A percentile compares a stretch with the other conserved stretches of the same genome.
Evolutionary conservation across 2,113 vertebrate genomes (phyloP).

Genomic region (Pagrus major): DNA sequence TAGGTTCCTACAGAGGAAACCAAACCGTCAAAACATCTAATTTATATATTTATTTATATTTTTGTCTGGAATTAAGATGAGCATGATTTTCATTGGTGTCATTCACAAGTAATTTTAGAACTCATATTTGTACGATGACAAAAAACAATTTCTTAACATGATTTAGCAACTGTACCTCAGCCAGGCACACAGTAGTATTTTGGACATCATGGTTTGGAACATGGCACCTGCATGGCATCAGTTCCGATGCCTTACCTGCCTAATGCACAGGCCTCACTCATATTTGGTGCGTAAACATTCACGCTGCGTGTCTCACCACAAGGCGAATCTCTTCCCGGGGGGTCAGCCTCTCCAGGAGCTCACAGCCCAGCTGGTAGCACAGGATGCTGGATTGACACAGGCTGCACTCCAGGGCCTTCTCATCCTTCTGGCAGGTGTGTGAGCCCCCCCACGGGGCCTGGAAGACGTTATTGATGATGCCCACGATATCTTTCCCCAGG

Average conservation of each 20-base stretch:
- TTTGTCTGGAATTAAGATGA: not conserved
- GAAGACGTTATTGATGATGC: slow-evolving; percentile 98
- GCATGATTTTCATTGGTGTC: not conserved
- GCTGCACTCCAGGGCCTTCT: slow-evolving; percentile 93
- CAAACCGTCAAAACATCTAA: not conserved
- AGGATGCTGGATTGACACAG: slow-evolving; percentile 98
- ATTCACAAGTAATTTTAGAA: not conserved
- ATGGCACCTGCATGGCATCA: not conserved
- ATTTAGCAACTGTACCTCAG: not conserved
- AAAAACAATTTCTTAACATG: not conserved
- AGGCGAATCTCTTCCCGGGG: slow-evolving; percentile 97
- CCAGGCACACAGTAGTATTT: slow-evolving; percentile 13
- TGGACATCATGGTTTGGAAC: not conserved
- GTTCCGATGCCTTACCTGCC: slow-evolving; percentile 20
- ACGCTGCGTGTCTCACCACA: slow-evolving; percentile 89
- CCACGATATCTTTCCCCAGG: slow-evolving; percentile 95
- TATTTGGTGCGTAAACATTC: slow-evolving; percentile 21
- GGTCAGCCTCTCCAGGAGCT: slow-evolving; percentile 94
- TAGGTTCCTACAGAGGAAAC: slow-evolving; percentile 89
- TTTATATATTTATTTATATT: not conserved
- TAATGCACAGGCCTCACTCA: slow-evolving; percentile 34
- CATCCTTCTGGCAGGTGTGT: slow-evolving; percentile 97
- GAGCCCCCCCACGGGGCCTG: slow-evolving; percentile 99
- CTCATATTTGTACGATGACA: not conserved
- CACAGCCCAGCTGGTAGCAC: slow-evolving; percentile 97